Conservation (phyloP, 2,888 invertebrate species). For the Lithophane ornitopus region DNA sequence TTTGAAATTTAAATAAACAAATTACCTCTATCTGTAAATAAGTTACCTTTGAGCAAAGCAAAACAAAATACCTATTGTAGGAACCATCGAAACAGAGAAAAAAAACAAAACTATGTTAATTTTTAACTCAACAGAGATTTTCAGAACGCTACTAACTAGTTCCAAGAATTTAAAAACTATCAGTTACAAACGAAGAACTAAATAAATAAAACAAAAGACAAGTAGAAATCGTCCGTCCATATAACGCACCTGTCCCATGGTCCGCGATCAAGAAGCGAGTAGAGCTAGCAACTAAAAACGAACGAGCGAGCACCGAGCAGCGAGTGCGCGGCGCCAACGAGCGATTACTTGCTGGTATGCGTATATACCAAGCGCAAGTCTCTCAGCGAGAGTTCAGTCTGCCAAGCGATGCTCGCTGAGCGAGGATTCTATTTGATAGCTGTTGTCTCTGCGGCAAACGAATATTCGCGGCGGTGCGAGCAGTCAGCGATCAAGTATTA, state of each 20-base stretch:
- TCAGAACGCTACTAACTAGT: neutral
- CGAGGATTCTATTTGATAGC: no score
- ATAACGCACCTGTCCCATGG: neutral
- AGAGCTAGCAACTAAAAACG: no score
- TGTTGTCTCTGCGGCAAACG: neutral
- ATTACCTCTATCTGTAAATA: neutral
- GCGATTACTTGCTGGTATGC: no score
- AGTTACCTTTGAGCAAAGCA: neutral
- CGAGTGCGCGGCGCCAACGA: no score
- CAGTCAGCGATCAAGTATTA: neutral
- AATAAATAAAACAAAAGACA: neutral
- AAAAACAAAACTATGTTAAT: neutral
- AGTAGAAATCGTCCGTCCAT: conserved; percentile 19
- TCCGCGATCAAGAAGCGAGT: neutral
- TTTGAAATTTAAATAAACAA: neutral
- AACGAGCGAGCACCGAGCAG: no score
- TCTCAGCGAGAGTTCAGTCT: no score
- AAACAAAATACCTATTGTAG: neutral
- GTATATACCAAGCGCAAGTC: no score
- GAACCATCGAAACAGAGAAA: neutral
- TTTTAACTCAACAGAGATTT: neutral
- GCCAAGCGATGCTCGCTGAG: no score
- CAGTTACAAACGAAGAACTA: neutral
- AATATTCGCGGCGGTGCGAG: neutral
- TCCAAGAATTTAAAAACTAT: neutral